phyloP scores from a whole-genome alignment of 2,797 vertebrate genomes.

The Notoglanidium macrostoma region DNA sequence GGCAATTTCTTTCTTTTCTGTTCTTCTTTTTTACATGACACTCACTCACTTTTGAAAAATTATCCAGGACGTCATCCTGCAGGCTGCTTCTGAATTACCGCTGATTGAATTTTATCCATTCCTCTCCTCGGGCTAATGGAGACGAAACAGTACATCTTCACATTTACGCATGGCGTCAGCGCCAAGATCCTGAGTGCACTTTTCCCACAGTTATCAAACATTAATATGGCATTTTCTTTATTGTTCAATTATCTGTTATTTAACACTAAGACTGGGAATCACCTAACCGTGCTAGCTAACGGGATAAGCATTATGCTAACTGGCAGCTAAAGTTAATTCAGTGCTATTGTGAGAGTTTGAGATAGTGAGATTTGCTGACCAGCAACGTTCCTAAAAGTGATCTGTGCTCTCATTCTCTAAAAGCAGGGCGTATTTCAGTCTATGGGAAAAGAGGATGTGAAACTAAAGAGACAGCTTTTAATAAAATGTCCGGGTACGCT shows the following conservation, averaged over 20 bases:
- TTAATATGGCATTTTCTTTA: neutral
- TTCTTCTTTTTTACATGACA: neutral
- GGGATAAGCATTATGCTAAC: neutral
- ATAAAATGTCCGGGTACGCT: too few relatives aligned
- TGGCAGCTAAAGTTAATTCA: neutral
- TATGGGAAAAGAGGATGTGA: too few relatives aligned
- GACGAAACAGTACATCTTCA: neutral
- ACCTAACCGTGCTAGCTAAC: neutral
- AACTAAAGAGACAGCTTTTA: too few relatives aligned
- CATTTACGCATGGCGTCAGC: neutral
- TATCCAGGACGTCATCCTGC: slow-evolving; percentile 66
- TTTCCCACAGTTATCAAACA: neutral
- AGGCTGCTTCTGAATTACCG: slow-evolving; percentile 69
- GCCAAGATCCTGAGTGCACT: neutral
- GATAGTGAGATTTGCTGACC: too few relatives aligned
- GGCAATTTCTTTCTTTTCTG: neutral
- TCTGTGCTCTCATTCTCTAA: too few relatives aligned
- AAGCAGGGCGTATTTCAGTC: too few relatives aligned
- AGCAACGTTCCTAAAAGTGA: too few relatives aligned
- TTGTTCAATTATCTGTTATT: neutral
- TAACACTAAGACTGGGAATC: neutral
- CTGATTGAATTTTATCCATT: slow-evolving; percentile 73
- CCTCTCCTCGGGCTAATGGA: slow-evolving; percentile 41
- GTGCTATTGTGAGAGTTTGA: neutral
- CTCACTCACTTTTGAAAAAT: slow-evolving; percentile 63